Base-by-base conservation (phyloP, 64 coral and sea anemone species). In the Orbicella faveolata region DNA sequence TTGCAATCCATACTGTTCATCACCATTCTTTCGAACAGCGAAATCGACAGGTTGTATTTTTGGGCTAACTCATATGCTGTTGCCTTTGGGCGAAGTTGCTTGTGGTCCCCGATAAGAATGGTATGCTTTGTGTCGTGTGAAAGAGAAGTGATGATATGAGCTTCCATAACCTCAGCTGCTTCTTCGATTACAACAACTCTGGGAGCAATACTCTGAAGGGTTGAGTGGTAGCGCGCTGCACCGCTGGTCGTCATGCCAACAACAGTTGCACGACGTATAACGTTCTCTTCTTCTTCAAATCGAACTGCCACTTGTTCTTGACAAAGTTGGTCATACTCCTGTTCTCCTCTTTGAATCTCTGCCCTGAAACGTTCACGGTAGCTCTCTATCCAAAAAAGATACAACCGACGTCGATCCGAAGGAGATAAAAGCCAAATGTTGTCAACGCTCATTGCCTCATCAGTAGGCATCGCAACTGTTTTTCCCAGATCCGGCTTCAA, bases 1-100 rank as follows among this genome's bases (percentile, higher is more conserved):
- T n/a, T n/a, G n/a, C n/a, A n/a, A n/a, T n/a, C n/a, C n/a, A n/a
- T n/a, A n/a, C n/a, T n/a, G n/a, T n/a, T n/a, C n/a, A n/a, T n/a
- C n/a, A n/a, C 88, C 91, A 96, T 96, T 13, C 94, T 80, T 52
- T 96, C 94, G 81, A 96, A 96, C 77, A 96, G 87, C 9, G 94
- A 96, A 79, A 96, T 81, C 69, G 93, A 88, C 36, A 96, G 75
- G 72, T 93, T 96, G 83, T n/a, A n/a, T n/a, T n/a, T n/a, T n/a
- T n/a, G n/a, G n/a, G n/a, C n/a, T n/a, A n/a, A n/a, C n/a, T n/a
- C n/a, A n/a, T n/a, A n/a, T n/a, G n/a, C n/a, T n/a, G n/a, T n/a
- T n/a, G n/a, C n/a, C n/a, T n/a, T n/a, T n/a, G n/a, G n/a, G n/a
- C n/a, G n/a, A n/a, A n/a, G n/a, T n/a, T n/a, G n/a, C n/a, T n/a